These are phyloP conservation scores for Noctua comes DNA, from an alignment of 2,888 invertebrate genomes.

Conservation along the genomic window DNA sequence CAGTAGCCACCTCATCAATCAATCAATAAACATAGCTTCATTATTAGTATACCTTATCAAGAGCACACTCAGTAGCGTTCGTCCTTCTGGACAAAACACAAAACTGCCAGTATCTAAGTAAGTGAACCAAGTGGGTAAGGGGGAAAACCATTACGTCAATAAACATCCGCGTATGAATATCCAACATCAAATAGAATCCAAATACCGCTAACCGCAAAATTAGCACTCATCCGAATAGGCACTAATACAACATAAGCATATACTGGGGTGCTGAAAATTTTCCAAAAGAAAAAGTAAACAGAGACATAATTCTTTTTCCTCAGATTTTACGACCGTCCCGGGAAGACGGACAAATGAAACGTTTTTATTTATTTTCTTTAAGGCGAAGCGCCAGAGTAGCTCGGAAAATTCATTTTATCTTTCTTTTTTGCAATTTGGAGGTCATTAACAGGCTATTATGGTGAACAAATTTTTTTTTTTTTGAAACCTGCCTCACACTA, in stretches of 20 bases:
- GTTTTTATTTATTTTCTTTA: constrained; percentile 50
- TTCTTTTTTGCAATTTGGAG: too few species aligned
- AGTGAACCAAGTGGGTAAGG: background rate
- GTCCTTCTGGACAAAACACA: background rate
- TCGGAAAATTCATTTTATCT: too few species aligned
- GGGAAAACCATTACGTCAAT: background rate
- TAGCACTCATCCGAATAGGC: constrained; percentile 37
- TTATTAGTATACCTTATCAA: too few species aligned
- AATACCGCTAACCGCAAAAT: constrained; percentile 29
- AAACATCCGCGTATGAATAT: background rate
- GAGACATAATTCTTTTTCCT: constrained; percentile 58
- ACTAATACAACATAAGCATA: constrained; percentile 41
- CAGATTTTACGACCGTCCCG: constrained; percentile 63
- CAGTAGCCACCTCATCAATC: too few species aligned
- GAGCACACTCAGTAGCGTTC: too few species aligned
- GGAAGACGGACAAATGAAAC: constrained; percentile 61
- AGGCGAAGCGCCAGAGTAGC: too few species aligned
- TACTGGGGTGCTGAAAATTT: constrained; percentile 48
- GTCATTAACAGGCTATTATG: too few species aligned
- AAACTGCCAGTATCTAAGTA: background rate
- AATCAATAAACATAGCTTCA: too few species aligned
- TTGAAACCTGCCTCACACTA: too few species aligned
- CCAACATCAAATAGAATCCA: background rate
- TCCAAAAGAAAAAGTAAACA: constrained; percentile 56
- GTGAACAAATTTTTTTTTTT: too few species aligned